These are phyloP conservation scores for Microplitis mediator DNA, from an alignment of 1,140 invertebrate species.

Conservation along the genomic window DNA sequence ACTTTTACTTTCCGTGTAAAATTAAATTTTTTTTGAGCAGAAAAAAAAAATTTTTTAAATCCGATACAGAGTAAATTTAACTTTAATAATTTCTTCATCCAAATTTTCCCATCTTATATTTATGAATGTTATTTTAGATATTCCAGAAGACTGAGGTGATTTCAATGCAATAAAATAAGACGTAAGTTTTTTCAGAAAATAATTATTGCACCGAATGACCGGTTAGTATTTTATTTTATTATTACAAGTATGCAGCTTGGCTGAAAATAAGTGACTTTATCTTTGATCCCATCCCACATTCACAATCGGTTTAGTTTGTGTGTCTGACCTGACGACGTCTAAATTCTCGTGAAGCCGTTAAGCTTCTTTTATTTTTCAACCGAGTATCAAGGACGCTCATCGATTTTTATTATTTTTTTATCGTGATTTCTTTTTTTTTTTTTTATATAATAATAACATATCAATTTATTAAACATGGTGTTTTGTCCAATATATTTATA, in stretches of 20 bases:
- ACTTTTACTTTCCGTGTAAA: too few species aligned
- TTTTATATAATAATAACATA: not conserved
- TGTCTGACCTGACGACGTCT: conserved; percentile 23
- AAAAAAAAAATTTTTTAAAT: too few species aligned
- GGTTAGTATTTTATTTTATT: not conserved
- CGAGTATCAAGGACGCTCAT: conserved; percentile 23
- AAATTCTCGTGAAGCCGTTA: conserved; percentile 31
- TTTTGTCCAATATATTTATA: too few species aligned
- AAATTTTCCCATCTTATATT: too few species aligned
- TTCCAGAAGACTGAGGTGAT: too few species aligned
- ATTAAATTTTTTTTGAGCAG: too few species aligned
- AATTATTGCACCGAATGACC: not conserved
- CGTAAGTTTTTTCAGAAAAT: not conserved
- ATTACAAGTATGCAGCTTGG: not conserved
- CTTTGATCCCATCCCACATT: conserved; percentile 25
- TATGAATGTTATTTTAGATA: too few species aligned
- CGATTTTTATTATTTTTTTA: not conserved
- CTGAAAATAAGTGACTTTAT: conserved; percentile 28
- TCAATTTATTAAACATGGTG: too few species aligned
- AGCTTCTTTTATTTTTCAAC: conserved; percentile 22
- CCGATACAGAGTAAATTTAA: too few species aligned
- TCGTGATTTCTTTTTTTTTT: not conserved
- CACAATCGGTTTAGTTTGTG: conserved; percentile 13
- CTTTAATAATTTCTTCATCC: too few species aligned
- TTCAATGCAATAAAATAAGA: not conserved